These are phyloP conservation scores for Tauraco erythrolophus DNA, from an alignment of 2,113 vertebrate genomes.

Conservation along the genomic window DNA sequence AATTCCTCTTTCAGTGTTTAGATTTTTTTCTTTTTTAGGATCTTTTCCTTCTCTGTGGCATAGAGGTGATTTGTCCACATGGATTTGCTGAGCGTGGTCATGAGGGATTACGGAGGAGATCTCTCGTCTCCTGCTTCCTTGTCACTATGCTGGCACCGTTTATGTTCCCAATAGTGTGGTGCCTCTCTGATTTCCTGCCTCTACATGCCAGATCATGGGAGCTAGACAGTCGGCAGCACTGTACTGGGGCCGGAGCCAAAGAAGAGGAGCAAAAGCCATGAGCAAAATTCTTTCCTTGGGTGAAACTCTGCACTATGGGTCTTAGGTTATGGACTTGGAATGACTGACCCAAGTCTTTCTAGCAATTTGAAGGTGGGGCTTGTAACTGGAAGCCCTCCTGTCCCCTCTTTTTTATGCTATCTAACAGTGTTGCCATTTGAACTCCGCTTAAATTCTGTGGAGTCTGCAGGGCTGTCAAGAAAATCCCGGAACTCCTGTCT, in stretches of 20 bases:
- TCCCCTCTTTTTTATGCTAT: neutral
- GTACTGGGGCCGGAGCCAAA: constrained; percentile 43
- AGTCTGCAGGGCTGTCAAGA: neutral
- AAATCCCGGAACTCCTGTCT: neutral
- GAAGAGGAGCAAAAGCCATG: constrained; percentile 19
- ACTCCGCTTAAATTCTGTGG: neutral
- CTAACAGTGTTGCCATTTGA: neutral
- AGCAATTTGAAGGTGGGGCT: constrained; percentile 40
- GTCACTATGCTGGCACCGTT: constrained; percentile 1
- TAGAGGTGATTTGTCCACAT: neutral
- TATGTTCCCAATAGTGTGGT: neutral
- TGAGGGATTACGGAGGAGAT: neutral
- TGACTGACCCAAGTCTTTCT: constrained; percentile 37
- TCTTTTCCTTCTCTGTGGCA: neutral
- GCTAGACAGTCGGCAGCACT: neutral
- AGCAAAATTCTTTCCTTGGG: constrained; percentile 46
- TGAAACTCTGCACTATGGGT: constrained; percentile 1
- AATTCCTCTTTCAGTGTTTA: neutral
- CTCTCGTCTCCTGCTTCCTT: neutral
- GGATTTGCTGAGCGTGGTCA: neutral
- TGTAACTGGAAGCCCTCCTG: constrained; percentile 18
- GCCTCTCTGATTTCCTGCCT: constrained; percentile 37
- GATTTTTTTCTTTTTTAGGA: too few species aligned
- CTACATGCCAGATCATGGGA: constrained; percentile 36
- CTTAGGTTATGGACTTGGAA: constrained; percentile 40